phyloP scores from a whole-genome alignment of 2,113 vertebrate genomes.

The Marmota flaviventris region DNA sequence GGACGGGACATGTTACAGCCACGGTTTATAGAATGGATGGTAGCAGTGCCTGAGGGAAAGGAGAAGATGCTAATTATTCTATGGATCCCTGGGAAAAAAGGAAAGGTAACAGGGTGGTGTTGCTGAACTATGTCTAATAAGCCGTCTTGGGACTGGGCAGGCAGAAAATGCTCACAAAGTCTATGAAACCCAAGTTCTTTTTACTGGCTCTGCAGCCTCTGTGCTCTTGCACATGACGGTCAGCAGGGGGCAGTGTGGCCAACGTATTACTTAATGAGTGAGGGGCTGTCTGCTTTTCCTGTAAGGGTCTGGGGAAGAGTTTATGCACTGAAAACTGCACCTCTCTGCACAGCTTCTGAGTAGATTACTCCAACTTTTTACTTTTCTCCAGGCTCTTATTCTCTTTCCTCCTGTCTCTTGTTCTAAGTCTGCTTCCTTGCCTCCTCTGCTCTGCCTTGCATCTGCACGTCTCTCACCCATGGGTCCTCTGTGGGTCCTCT shows the following conservation, averaged over 20 bases:
- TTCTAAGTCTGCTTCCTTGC: background rate
- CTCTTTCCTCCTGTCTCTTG: background rate
- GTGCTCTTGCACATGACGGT: background rate
- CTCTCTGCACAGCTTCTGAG: background rate
- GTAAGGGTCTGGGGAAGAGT: background rate
- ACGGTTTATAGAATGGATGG: background rate
- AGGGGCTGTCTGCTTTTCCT: slow-evolving; percentile 60
- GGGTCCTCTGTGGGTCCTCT: background rate
- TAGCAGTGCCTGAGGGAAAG: background rate
- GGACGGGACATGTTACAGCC: background rate
- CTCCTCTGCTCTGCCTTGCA: background rate
- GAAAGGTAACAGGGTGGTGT: background rate
- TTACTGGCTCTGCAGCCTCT: background rate
- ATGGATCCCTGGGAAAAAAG: background rate
- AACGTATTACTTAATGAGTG: slow-evolving; percentile 61
- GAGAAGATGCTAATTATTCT: background rate
- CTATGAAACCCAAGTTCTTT: background rate
- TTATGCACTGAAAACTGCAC: background rate
- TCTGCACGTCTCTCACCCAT: background rate
- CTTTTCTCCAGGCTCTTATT: background rate
- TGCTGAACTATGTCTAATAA: background rate
- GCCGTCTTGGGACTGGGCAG: background rate
- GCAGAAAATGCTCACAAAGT: background rate
- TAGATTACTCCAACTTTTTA: background rate
- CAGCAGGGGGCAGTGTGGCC: slow-evolving; percentile 79